Conservation (phyloP, 2,888 invertebrate species). For the Stegana nigrithorax region DNA sequence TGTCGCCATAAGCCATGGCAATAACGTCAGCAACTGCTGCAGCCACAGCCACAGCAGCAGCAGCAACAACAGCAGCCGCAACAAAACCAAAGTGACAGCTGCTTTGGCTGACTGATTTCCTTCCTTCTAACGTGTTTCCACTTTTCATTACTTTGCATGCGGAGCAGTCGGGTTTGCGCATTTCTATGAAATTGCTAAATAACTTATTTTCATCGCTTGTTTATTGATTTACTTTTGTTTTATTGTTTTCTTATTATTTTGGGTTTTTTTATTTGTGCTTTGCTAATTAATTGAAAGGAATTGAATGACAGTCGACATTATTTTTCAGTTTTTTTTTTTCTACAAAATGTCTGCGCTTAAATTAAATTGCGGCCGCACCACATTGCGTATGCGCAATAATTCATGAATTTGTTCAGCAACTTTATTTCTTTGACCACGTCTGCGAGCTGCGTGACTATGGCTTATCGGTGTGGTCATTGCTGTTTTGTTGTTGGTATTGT, state of each 20-base stretch:
- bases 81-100: constrained; percentile 25
- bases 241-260: too few relatives aligned
- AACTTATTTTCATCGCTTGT: too few relatives aligned
- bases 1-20: constrained; percentile 48
- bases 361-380: constrained; percentile 42
- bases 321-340: too few relatives aligned
- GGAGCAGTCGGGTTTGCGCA: constrained; percentile 37
- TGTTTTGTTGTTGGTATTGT: constrained; percentile 29
- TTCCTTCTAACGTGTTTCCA: constrained; percentile 26
- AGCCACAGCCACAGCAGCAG: constrained; percentile 26
- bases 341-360: too few relatives aligned
- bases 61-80: not conserved
- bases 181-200: constrained; percentile 42
- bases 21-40: too few relatives aligned
- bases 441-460: constrained; percentile 26
- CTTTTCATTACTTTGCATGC: constrained; percentile 53
- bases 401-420: constrained; percentile 54
- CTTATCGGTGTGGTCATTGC: constrained; percentile 37
- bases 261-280: too few relatives aligned
- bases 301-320: too few relatives aligned
- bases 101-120: constrained; percentile 53
- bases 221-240: too few relatives aligned
- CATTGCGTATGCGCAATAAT: constrained; percentile 55
- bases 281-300: too few relatives aligned
- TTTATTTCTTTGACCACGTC: too few relatives aligned